These are phyloP conservation scores for Muraenolepis orangiensis DNA, from an alignment of 2,797 vertebrate genomes.

Conservation along the genomic window DNA sequence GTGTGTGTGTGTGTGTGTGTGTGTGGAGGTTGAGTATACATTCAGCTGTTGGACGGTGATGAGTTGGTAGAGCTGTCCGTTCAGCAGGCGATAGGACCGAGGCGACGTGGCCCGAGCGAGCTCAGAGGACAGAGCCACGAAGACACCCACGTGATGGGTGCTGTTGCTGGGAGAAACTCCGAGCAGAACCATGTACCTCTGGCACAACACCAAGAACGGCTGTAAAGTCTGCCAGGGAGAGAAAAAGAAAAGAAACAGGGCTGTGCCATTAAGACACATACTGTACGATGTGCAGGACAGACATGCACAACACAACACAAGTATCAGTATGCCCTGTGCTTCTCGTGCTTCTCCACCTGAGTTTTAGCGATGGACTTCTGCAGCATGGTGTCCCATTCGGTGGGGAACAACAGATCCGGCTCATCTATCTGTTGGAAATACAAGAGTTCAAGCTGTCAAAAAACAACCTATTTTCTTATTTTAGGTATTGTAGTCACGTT, in stretches of 20 bases:
- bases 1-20: too few species aligned
- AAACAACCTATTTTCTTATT: background rate
- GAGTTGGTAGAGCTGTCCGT: conserved; percentile 73
- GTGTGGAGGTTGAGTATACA: conserved; percentile 51
- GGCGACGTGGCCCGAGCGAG: conserved; percentile 72
- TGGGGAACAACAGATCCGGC: conserved; percentile 84
- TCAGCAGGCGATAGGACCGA: conserved; percentile 64
- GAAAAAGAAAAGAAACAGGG: conserved; percentile 3
- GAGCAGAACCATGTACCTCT: conserved; percentile 73
- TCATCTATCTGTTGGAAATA: conserved; percentile 83
- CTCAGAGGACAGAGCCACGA: conserved; percentile 70
- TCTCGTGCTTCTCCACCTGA: conserved; percentile 61
- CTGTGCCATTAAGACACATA: conserved; percentile 6
- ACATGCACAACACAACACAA: background rate
- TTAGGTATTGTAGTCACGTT: background rate
- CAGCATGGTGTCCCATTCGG: conserved; percentile 71
- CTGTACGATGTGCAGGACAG: background rate
- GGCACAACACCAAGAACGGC: conserved; percentile 44
- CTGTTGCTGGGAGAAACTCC: conserved; percentile 64
- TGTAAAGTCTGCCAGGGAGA: conserved; percentile 53
- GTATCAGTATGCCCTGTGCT: background rate
- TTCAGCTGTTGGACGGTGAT: conserved; percentile 80
- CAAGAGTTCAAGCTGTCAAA: conserved; percentile 26
- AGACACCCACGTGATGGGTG: conserved; percentile 69
- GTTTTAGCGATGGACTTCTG: conserved; percentile 73